Conservation (phyloP, 1,140 invertebrate genomes). For the Fopius arisanus region DNA sequence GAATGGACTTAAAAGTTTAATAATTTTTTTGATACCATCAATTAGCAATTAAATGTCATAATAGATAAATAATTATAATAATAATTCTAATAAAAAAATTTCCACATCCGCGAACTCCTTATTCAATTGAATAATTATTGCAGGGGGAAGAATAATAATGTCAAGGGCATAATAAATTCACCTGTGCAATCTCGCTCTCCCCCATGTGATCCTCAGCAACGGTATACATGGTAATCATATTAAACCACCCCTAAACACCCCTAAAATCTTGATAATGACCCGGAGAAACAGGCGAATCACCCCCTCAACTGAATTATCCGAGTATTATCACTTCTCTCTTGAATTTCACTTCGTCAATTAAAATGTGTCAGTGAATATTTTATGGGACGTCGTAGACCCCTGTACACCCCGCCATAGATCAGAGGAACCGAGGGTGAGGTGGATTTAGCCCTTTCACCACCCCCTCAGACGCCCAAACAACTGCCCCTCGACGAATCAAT, state of each 20-base stretch:
- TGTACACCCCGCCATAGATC: slow-evolving; percentile 31
- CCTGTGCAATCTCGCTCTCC: slow-evolving; percentile 64
- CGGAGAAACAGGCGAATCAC: too few species aligned
- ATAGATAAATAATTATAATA: too few species aligned
- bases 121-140: background rate
- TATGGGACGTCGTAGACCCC: slow-evolving; percentile 32
- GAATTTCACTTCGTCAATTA: background rate
- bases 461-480: background rate
- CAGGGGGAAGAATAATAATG: background rate
- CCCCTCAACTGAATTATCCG: too few species aligned
- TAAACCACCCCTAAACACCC: too few species aligned
- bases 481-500: background rate
- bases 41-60: too few species aligned
- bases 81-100: too few species aligned
- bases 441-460: background rate
- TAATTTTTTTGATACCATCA: too few species aligned
- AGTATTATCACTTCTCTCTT: too few species aligned
- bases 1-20: too few species aligned
- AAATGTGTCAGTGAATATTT: background rate
- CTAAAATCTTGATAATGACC: too few species aligned
- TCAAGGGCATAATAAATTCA: slow-evolving; percentile 34
- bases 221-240: slow-evolving; percentile 61
- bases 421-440: slow-evolving; percentile 27
- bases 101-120: too few species aligned
- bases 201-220: slow-evolving; percentile 61